Evolutionary conservation across 2,797 vertebrate genomes (phyloP).

Genomic region (Myotis findleyi): DNA sequence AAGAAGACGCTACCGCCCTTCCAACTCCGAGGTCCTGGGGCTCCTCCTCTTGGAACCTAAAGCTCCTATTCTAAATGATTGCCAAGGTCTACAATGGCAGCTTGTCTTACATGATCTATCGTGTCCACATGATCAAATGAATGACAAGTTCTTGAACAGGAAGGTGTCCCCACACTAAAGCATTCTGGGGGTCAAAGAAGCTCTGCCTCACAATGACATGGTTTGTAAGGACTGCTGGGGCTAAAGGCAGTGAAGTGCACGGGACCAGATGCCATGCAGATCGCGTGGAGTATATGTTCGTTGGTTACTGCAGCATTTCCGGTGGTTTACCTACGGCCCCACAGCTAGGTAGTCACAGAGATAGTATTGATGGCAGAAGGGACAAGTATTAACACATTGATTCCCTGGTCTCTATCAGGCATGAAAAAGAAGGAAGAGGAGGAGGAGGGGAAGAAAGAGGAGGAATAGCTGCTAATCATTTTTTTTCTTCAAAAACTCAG

Average conservation of each 20-base stretch:
- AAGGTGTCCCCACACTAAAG: not conserved
- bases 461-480: not conserved
- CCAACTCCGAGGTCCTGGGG: not conserved
- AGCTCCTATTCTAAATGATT: not conserved
- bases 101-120: not conserved
- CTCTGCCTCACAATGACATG: not conserved
- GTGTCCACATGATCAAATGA: not conserved
- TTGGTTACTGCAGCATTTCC: not conserved
- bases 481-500: not conserved
- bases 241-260: not conserved
- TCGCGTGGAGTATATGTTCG: not conserved
- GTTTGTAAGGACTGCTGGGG: not conserved
- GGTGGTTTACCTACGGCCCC: not conserved
- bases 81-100: not conserved
- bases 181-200: not conserved
- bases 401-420: not conserved
- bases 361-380: not conserved
- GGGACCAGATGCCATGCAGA: not conserved
- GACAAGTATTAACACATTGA: not conserved
- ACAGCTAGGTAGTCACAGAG: conserved; percentile 40
- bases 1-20: not conserved
- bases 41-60: not conserved
- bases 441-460: not conserved
- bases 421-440: not conserved
- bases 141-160: not conserved